These are phyloP conservation scores for Rugalucina vietnamica DNA, from an alignment of 2,888 invertebrate genomes.

Conservation along the genomic window DNA sequence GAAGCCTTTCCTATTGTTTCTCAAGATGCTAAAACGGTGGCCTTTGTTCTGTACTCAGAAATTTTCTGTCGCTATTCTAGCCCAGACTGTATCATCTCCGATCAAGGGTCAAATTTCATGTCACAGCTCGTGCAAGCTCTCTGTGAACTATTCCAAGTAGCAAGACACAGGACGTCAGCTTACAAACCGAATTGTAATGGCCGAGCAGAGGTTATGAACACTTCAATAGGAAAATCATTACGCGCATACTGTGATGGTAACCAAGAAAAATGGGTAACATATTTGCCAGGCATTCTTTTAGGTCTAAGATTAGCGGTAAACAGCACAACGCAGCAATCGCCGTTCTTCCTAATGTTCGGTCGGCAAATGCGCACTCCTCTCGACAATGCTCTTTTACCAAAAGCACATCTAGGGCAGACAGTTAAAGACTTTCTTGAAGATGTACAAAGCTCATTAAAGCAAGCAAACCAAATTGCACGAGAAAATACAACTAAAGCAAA, in stretches of 20 bases:
- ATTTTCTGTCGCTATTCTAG: conserved; percentile 37
- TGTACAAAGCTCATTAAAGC: not conserved
- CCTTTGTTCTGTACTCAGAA: conserved; percentile 19
- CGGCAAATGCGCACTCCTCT: not conserved
- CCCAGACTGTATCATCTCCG: conserved; percentile 27
- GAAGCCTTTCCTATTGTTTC: conserved; percentile 42
- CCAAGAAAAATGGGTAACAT: not conserved
- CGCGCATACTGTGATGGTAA: not conserved
- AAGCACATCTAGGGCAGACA: not conserved
- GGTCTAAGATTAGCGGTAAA: not conserved
- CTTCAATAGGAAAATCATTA: not conserved
- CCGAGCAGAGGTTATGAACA: not conserved
- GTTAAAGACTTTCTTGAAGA: not conserved
- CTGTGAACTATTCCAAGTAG: conserved; percentile 43
- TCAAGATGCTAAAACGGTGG: conserved; percentile 33
- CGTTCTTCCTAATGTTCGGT: not conserved
- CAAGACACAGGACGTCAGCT: conserved; percentile 10
- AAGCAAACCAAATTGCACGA: not conserved
- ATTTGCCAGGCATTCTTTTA: not conserved
- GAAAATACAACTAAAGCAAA: not conserved
- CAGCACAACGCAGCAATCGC: not conserved
- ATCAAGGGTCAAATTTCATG: conserved; percentile 33
- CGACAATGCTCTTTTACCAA: not conserved
- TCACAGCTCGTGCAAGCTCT: conserved; percentile 34
- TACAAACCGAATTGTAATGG: conserved; percentile 1